Evolutionary conservation across 2,888 invertebrate species (phyloP).

Genomic region (Thymelicus lineola): DNA sequence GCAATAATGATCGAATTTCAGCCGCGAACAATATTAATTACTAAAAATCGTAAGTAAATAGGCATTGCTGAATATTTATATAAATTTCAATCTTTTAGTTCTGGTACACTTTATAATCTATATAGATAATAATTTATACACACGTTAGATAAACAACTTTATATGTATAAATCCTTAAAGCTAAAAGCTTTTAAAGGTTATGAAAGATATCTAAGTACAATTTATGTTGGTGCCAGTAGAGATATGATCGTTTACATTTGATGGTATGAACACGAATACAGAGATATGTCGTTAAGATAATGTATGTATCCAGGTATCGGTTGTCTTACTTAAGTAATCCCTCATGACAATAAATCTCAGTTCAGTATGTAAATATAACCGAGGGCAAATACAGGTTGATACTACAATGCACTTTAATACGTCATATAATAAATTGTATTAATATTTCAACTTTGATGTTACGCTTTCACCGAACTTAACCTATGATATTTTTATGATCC

Average conservation of each 20-base stretch:
- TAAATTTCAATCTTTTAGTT: neutral
- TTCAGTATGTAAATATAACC: constrained; percentile 21
- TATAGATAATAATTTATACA: constrained; percentile 9
- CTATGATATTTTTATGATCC: constrained; percentile 32
- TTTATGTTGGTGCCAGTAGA: constrained; percentile 28
- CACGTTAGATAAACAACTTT: neutral
- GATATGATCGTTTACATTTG: constrained; percentile 25
- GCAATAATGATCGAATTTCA: too few relatives aligned
- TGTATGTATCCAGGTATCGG: constrained; percentile 12
- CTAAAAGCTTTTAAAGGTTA: constrained; percentile 28
- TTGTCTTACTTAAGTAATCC: neutral
- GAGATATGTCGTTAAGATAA: constrained; percentile 25
- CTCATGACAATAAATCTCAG: constrained; percentile 26
- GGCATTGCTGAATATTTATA: too few relatives aligned
- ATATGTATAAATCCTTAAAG: constrained; percentile 4
- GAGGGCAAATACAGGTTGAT: constrained; percentile 1
- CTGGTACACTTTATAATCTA: neutral
- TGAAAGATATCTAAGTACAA: constrained; percentile 11
- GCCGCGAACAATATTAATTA: too few relatives aligned
- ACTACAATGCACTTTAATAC: neutral
- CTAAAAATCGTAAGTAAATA: too few relatives aligned
- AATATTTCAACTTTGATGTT: neutral
- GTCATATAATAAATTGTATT: constrained; percentile 7
- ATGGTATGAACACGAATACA: constrained; percentile 5
- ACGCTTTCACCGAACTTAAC: neutral